A percentile compares a stretch with the other conserved stretches of the same genome.
phyloP scores from a whole-genome alignment of 2,113 vertebrate genomes.

The Sebastes fasciatus region DNA sequence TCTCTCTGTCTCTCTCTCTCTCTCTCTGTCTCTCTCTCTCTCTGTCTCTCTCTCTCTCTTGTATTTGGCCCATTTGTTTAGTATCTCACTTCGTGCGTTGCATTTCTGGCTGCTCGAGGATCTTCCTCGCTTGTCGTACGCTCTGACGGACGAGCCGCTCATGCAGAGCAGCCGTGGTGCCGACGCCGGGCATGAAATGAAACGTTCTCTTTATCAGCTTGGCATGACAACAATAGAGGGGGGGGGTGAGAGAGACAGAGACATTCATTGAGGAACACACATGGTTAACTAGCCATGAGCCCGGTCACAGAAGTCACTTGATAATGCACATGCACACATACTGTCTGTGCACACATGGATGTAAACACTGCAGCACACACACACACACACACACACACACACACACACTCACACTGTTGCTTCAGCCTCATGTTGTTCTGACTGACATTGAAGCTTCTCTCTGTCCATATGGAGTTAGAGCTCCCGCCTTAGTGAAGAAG shows the following conservation, averaged over 20 bases:
- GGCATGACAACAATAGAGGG: constrained; percentile 30
- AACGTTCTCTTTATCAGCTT: constrained; percentile 61
- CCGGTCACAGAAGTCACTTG: constrained; percentile 33
- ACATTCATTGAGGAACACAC: constrained; percentile 23
- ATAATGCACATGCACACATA: constrained; percentile 19
- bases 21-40: neutral
- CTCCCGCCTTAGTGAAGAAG: neutral
- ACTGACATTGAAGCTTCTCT: constrained; percentile 28
- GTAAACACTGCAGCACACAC: constrained; percentile 26
- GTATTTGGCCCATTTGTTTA: constrained; percentile 18
- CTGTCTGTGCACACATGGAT: constrained; percentile 7
- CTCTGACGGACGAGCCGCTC: constrained; percentile 51
- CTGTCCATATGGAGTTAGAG: neutral
- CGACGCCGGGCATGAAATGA: constrained; percentile 54
- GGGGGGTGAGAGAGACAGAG: neutral
- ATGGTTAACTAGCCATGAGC: constrained; percentile 31
- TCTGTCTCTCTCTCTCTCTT: neutral
- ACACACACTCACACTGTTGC: constrained; percentile 15
- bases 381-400: neutral
- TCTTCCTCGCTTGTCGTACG: constrained; percentile 27
- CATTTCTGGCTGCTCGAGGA: constrained; percentile 19
- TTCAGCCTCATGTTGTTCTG: constrained; percentile 18
- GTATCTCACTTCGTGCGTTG: constrained; percentile 34
- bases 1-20: neutral
- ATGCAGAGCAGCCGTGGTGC: constrained; percentile 56